Base-by-base conservation (phyloP, 2,113 vertebrate species). In the Centrocercus urophasianus region DNA sequence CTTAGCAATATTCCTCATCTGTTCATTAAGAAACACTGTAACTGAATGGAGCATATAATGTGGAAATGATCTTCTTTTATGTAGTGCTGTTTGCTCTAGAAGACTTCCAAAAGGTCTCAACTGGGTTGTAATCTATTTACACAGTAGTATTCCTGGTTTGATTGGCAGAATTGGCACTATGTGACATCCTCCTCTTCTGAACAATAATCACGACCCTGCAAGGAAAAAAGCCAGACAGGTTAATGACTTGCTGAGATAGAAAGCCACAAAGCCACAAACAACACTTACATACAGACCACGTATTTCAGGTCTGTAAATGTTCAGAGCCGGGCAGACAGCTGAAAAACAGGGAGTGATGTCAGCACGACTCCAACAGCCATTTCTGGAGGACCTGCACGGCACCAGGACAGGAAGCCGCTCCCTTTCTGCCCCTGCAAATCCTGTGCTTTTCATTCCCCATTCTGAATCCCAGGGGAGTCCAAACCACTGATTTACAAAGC, bases 101-200 rank as follows among this genome's bases (percentile, higher is more conserved):
- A 97, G 93, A 97, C 95, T 93, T 96, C 95, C 97, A 77, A 93
- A 97, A 97, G 96, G 94, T 97, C 97, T 97, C 34, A 60, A 95
- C 94, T 93, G 97, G 97, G 98, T 96, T 97, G 97, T 89, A 94
- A 97, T 97, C 97, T 98, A 98, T 98, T 98, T 98, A 98, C 98
- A 98, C 97, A 97, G 98, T 91, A 97, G 98, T 94, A 84, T 78
- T 98, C 97, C 97, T 34, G 94, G 93, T 78, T 83, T 10, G 38
- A 95, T 94, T 1, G 74, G 94, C 80, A 81, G 94, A 85, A 76
- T 74, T 73, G 97, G 95, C 96, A 98, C 98, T 99, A 99, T 99
- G 99, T 99, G 97, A 98, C 98, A 74, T 99, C 99, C 93, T 99
- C 99, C 91, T 99, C 99, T 96, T 99, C 99, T 92, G 99, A 99